phyloP scores from a whole-genome alignment of 2,113 vertebrate species.

The Peucedramus taeniatus region DNA sequence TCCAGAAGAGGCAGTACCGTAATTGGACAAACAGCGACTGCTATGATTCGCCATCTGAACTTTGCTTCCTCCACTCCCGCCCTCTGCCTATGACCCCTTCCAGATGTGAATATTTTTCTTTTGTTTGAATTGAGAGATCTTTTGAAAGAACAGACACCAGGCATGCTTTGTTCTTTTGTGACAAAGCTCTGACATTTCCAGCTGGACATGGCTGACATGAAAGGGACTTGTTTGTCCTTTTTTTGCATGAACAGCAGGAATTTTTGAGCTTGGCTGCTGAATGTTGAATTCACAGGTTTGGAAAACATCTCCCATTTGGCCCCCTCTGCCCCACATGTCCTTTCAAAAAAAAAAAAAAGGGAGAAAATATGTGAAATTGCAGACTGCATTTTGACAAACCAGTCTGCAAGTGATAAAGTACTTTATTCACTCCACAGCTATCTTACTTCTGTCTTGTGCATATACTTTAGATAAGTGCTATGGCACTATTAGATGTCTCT shows the following conservation, averaged over 20 bases:
- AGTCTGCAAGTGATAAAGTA: background rate
- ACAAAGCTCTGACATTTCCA: slow-evolving; percentile 40
- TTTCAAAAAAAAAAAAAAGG: background rate
- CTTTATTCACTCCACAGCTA: background rate
- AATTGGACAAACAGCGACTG: background rate
- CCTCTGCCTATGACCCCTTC: background rate
- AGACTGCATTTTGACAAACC: background rate
- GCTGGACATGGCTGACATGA: slow-evolving; percentile 42
- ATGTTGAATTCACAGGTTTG: slow-evolving; percentile 45
- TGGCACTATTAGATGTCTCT: background rate
- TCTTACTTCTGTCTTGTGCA: background rate
- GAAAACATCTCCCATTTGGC: background rate
- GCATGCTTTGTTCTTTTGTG: slow-evolving; percentile 31
- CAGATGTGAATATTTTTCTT: slow-evolving; percentile 55
- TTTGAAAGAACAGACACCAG: slow-evolving; percentile 36
- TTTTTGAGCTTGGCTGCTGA: slow-evolving; percentile 51
- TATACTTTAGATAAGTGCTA: background rate
- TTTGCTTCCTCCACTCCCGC: background rate
- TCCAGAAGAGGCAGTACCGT: background rate
- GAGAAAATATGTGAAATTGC: background rate
- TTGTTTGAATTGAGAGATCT: slow-evolving; percentile 50
- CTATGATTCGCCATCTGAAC: slow-evolving; percentile 33
- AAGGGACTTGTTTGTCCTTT: slow-evolving; percentile 44
- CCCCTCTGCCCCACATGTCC: background rate
- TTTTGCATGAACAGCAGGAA: slow-evolving; percentile 61